Evolutionary conservation across 2,113 vertebrate species (phyloP).

Genomic region (Ascaphus truei): DNA sequence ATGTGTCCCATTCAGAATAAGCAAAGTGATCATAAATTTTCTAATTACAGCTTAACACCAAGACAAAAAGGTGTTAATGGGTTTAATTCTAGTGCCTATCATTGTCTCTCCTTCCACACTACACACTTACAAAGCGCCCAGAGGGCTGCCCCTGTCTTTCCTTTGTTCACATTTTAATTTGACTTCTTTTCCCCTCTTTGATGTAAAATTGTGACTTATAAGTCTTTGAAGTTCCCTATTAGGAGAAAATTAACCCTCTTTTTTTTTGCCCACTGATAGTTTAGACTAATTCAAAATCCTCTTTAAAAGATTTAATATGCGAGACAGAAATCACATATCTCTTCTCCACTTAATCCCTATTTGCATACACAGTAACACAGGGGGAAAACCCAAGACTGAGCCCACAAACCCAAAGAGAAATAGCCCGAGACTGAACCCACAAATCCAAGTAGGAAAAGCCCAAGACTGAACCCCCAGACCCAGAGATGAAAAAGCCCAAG

Average conservation of each 20-base stretch:
- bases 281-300: slow-evolving; percentile 42
- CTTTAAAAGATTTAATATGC: slow-evolving; percentile 39
- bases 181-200: slow-evolving; percentile 64
- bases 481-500: too few species aligned
- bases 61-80: slow-evolving; percentile 66
- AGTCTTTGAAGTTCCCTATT: slow-evolving; percentile 77
- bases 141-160: slow-evolving; percentile 61
- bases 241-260: slow-evolving; percentile 66
- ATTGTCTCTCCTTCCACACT: slow-evolving; percentile 61
- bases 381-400: too few species aligned
- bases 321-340: not conserved
- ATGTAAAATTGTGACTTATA: slow-evolving; percentile 71
- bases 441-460: too few species aligned
- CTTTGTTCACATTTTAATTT: slow-evolving; percentile 68
- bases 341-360: slow-evolving; percentile 7
- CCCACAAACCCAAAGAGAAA: too few species aligned
- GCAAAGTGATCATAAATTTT: slow-evolving; percentile 64
- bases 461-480: too few species aligned
- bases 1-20: slow-evolving; percentile 40
- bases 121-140: slow-evolving; percentile 70
- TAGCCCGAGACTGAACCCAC: too few species aligned
- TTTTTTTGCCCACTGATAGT: slow-evolving; percentile 51
- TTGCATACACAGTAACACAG: not conserved
- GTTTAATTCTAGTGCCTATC: slow-evolving; percentile 59
- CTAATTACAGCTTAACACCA: slow-evolving; percentile 65